Evolutionary conservation across 2,113 vertebrate genomes (phyloP).

Genomic region (Stomatorhinus ivindoensis): DNA sequence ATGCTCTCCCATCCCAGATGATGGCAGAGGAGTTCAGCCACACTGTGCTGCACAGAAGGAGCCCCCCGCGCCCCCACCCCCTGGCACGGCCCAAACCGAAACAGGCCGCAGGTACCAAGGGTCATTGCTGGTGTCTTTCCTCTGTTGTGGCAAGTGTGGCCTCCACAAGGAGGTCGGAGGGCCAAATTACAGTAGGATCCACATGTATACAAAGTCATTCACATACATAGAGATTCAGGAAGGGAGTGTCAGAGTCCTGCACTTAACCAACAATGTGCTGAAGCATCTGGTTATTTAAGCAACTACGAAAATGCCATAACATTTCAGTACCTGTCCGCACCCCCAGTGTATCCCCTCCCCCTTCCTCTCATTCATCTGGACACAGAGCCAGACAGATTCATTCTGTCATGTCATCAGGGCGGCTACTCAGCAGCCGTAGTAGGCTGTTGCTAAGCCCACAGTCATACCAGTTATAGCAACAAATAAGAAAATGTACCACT

Average conservation of each 20-base stretch:
- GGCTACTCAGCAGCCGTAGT: background rate
- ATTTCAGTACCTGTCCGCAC: background rate
- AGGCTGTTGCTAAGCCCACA: background rate
- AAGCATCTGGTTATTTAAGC: background rate
- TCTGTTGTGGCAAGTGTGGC: background rate
- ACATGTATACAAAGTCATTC: background rate
- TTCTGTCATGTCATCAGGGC: background rate
- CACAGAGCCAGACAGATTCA: background rate
- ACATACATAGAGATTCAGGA: background rate
- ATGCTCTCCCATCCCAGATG: slow-evolving; percentile 42
- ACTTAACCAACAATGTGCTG: background rate
- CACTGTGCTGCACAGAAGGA: slow-evolving; percentile 35
- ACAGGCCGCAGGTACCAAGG: slow-evolving; percentile 41
- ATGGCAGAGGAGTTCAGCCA: slow-evolving; percentile 59
- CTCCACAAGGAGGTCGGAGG: background rate
- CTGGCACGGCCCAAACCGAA: slow-evolving; percentile 4
- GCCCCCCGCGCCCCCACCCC: slow-evolving; percentile 15
- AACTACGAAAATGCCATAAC: background rate
- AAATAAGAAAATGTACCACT: background rate
- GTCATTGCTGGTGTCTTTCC: background rate
- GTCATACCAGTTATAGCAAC: background rate
- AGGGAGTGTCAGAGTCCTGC: background rate
- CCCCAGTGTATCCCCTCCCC: background rate
- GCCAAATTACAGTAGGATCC: background rate
- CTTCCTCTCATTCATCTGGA: background rate